Percentiles rank a stretch among this genome's conserved stretches.
Evolutionary conservation across 2,888 invertebrate species (phyloP).

Genomic region (Eubasilissa splendida): DNA sequence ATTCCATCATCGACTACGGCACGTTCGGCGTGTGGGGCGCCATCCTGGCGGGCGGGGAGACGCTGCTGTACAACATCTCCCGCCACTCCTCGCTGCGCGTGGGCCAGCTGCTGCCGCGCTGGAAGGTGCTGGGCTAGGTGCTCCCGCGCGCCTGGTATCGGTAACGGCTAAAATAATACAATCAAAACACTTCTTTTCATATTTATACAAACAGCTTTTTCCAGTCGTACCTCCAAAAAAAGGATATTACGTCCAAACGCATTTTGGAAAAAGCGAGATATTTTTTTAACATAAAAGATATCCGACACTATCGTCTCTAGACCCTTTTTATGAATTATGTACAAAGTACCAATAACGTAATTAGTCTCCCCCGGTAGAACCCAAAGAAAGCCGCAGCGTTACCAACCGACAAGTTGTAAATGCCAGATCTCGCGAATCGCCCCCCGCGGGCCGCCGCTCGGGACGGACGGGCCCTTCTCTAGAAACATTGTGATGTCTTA

Average conservation of each 20-base stretch:
- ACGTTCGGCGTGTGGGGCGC: conserved; percentile 72
- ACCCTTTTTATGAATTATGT: no score
- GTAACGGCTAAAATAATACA: conserved; percentile 29
- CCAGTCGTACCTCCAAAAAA: background rate
- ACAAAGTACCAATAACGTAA: no score
- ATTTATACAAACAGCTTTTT: conserved; percentile 17
- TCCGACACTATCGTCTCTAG: no score
- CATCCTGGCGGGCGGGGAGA: conserved; percentile 69
- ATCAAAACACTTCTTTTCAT: conserved; percentile 14
- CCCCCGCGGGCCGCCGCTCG: no score
- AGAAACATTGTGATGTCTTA: conserved; percentile 44
- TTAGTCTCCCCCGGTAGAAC: no score
- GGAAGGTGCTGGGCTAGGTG: conserved; percentile 62
- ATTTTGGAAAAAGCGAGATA: background rate
- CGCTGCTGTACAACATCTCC: conserved; percentile 66
- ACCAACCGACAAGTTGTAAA: no score
- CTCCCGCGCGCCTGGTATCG: background rate
- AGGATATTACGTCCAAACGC: background rate
- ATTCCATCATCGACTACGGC: conserved; percentile 71
- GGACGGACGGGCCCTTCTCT: no score
- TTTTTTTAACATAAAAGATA: no score
- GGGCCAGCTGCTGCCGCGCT: conserved; percentile 66
- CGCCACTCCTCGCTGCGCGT: conserved; percentile 65
- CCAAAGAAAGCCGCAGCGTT: no score
- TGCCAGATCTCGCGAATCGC: no score